Evolutionary conservation across 2,113 vertebrate species (phyloP), one percentile per base, ranked within the genome.

Genomic region (Urocynchramus pylzowi): DNA sequence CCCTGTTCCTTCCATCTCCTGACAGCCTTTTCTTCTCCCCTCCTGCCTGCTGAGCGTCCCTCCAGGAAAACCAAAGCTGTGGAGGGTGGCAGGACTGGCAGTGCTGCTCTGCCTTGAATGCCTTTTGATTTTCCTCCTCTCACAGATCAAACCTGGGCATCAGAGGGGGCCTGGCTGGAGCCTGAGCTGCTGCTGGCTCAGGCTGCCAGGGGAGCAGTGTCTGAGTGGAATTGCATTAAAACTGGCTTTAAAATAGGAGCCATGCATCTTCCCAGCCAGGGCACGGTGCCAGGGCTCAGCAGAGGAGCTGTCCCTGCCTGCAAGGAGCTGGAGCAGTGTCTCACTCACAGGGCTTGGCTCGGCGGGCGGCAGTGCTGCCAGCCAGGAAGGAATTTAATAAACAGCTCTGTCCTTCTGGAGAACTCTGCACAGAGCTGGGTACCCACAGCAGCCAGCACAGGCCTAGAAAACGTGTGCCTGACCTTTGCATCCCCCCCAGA

Each of bases 201-300:
- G 84, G 26, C 37, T 27, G 16, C 4, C 8, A 23, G 54, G 41
- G 53, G 37, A 54, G 39, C 4, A 1, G 3, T 30, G 33, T 10
- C 65, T 31, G 45, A 52, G 54, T 4, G 31, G 37, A 73, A 24
- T 2, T 9, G 31, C 50, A 13, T 10, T 52, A 28, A 42, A 88
- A 20, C 5, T 4, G 50, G 3, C 71, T 33, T 54, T 59, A 63
- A 11, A 6, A 19, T n/a, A 47, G 68, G 59, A 77, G 28, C 42
- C 0, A 0, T 30, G 50, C 1, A 0, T 60, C 33, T 89, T 54
- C 17, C 21, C 35, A 53, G 57, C 0, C 8, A 39, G 52, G 76
- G 73, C 81, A 37, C 16, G 0, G 3, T 17, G 74, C 70, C 50
- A 17, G 9, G 30, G 78, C 81, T 84, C 78, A 22, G 76, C 4